A percentile compares a stretch with the other conserved stretches of the same genome.
Conservation (phyloP, 2,113 vertebrate species). For the Thinocorus orbignyianus region DNA sequence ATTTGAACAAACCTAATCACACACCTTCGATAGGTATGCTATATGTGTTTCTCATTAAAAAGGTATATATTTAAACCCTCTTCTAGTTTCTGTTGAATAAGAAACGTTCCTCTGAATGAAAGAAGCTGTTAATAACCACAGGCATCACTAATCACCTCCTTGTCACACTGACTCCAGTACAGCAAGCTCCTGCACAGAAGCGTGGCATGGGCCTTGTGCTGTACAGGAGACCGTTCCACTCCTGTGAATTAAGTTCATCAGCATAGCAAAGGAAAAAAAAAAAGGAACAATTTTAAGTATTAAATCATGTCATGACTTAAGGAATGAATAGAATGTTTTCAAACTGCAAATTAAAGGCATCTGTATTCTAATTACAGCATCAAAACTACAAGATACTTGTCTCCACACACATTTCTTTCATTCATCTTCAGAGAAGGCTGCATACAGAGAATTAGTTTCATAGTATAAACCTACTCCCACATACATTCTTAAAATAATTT, state of each 20-base stretch:
- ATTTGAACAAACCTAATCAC: background rate
- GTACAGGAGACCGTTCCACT: background rate
- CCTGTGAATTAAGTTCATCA: background rate
- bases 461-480: conserved; percentile 66
- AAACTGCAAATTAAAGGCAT: conserved; percentile 44
- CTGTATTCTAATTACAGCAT: conserved; percentile 31
- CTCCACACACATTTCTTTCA: conserved; percentile 39
- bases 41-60: background rate
- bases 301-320: background rate
- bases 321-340: conserved; percentile 54
- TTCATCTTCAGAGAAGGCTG: conserved; percentile 33
- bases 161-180: background rate
- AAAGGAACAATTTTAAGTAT: background rate
- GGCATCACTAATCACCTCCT: rapidly evolving
- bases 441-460: conserved; percentile 33
- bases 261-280: background rate
- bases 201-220: rapidly evolving
- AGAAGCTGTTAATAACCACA: background rate
- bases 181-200: background rate
- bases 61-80: background rate
- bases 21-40: background rate
- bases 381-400: conserved; percentile 3
- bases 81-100: background rate
- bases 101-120: background rate
- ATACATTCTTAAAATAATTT: conserved; percentile 73